Evolutionary conservation across 2,888 invertebrate species (phyloP), one percentile per base, ranked within the genome.

Genomic region (Agriotes lineatus): DNA sequence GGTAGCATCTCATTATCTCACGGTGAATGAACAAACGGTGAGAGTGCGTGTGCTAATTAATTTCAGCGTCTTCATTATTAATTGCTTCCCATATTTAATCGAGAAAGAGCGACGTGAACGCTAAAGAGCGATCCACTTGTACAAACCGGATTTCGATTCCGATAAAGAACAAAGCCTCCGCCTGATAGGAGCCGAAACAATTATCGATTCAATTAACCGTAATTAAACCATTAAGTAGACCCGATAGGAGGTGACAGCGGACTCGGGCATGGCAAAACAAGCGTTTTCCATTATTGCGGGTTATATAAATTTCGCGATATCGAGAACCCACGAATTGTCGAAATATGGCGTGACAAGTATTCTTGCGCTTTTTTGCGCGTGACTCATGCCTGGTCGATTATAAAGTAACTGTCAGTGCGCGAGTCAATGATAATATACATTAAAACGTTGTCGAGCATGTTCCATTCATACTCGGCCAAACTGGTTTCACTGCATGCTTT

Each of bases 361-460:
- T 48, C 22, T 22, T 22, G 12, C 14, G 22, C 12, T 48, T 48
- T 48, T 48, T 22, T 48, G 12, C 48, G 22, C 12, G 48, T 60
- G 59, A 60, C 48, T 60, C 59, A 60, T 44, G 16, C 45, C 9
- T n/a, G 48, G 22, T 48, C 14, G 59, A 59, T 59, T 59, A 59
- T 48, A 59, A 45, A 48, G 19, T 60, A 60, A 60, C 59, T 48
- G 59, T 60, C 30, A 10, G 48, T 60, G 30, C 35, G 12, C 30
- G 12, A 45, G 59, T 60, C 59, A 45, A 60, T 48, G 45, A 60
- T 60, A 60, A 60, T 45, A 45, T 48, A 44, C 44, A 48, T 60
- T 35, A 48, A 48, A 48, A 25, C 25, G 48, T 22, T 45, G 45
- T 45, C 22, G 48, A 22, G 22, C 22, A 48, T 48, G 25, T 20